Conservation (phyloP, 2,888 invertebrate species). For the Diogma glabrata region DNA sequence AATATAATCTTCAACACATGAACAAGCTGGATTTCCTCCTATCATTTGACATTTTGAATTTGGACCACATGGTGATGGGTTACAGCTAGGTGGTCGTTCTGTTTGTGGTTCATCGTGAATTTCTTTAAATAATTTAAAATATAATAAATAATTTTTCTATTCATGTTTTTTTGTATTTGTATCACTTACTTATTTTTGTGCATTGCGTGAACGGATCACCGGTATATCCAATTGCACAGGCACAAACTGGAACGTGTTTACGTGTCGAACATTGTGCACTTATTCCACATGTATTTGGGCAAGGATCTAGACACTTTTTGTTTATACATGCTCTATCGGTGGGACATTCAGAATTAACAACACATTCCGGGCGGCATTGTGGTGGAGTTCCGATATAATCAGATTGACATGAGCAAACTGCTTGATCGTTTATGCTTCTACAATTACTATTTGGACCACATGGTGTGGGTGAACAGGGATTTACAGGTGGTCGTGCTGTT, state of each 20-base stretch:
- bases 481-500: slow-evolving; percentile 40
- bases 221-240: slow-evolving; percentile 70
- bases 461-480: slow-evolving; percentile 73
- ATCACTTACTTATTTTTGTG: slow-evolving; percentile 52
- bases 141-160: slow-evolving; percentile 1
- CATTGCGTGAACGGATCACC: slow-evolving; percentile 81
- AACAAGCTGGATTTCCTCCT: slow-evolving; percentile 63
- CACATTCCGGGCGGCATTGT: slow-evolving; percentile 71
- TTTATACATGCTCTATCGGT: slow-evolving; percentile 71
- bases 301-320: slow-evolving; percentile 78
- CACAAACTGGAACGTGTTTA: slow-evolving; percentile 80
- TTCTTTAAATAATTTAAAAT: neutral
- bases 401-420: slow-evolving; percentile 73
- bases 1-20: slow-evolving; percentile 63
- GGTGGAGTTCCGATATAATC: slow-evolving; percentile 70
- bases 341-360: slow-evolving; percentile 78
- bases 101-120: slow-evolving; percentile 31
- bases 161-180: neutral
- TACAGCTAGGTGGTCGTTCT: slow-evolving; percentile 61
- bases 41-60: slow-evolving; percentile 69
- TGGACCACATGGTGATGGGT: slow-evolving; percentile 74
- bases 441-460: slow-evolving; percentile 85
- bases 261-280: slow-evolving; percentile 70
- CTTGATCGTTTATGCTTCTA: slow-evolving; percentile 63
- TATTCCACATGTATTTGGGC: slow-evolving; percentile 77